Conservation (phyloP, 2,888 invertebrate species). For the Heterodera filipjevi region DNA sequence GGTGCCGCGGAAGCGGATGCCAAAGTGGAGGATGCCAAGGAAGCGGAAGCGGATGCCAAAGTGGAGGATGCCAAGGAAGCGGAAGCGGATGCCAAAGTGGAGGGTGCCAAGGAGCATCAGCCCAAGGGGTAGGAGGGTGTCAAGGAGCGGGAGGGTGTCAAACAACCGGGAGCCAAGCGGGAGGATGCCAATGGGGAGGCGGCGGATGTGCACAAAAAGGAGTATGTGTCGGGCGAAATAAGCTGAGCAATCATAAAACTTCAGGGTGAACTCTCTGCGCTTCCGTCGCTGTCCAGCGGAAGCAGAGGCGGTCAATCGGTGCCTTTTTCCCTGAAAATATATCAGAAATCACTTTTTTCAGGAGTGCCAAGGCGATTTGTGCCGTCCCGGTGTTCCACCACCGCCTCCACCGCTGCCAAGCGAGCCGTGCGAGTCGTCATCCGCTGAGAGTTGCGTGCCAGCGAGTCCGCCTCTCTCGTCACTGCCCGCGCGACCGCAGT, state of each 20-base stretch:
- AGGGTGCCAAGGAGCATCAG: neutral
- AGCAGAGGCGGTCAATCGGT: neutral
- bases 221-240: neutral
- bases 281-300: neutral
- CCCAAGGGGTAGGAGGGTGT: too few relatives aligned
- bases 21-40: neutral
- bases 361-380: neutral
- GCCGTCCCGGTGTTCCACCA: neutral
- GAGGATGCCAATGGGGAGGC: neutral
- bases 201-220: neutral
- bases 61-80: neutral
- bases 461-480: neutral
- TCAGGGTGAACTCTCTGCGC: neutral
- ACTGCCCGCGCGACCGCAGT: neutral
- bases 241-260: neutral
- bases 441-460: neutral
- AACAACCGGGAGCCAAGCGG: neutral
- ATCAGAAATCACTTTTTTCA: neutral
- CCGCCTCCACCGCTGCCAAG: neutral
- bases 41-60: neutral
- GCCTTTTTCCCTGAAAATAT: neutral
- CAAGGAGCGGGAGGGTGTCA: neutral
- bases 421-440: constrained; percentile 2
- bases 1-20: neutral
- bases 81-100: neutral